Evolutionary conservation across 1,140 invertebrate genomes (phyloP), one percentile per base, ranked within the genome.

Genomic region (Drosophila erecta): DNA sequence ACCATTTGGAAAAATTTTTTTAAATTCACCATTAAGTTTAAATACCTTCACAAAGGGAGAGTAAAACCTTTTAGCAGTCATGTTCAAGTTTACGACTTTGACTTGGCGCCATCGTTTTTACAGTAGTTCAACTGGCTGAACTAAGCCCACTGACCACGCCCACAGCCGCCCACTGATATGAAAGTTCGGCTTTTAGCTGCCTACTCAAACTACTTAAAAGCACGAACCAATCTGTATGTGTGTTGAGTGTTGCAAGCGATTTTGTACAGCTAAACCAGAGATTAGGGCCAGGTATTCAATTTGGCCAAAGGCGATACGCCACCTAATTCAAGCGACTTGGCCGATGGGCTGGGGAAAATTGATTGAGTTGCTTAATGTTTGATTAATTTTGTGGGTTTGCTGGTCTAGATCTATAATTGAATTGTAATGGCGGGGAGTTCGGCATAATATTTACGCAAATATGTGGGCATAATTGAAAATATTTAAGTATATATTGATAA

Each of bases 1-100:
- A 4, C 4, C 24, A 24, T 24, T 24, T 4, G 24, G 0, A 24
- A 24, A 24, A 4, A 3, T 24, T 24, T 24, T 24, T 17, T 17
- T 17, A 17, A 17, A 17, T 17, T 17, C 17, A n/a, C 11, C 11
- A 7, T 5, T 0, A 65, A 27, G 35, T 35, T 20, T 0, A 69
- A 10, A 24, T 55, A 37, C 35, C 17, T 15, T 37, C n/a, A 24
- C 4, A 14, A 14, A 4, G 40, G 22, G 6, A 56, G 64, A 15
- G 41, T 69, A 35, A 70, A 35, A 56, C 35, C 64, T 70, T 70
- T 69, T 57, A 35, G 64, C 65, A 70, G 66, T 57, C 64, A 70
- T 57, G 64, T 70, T 67, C 64, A 50, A 69, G 50, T 70, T 70
- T 70, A 70, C 51, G 67, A 57, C 67, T 70, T 69, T 70, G 67